These are phyloP conservation scores for Dolomedes plantarius DNA, from an alignment of 2,888 invertebrate genomes.

Conservation along the genomic window DNA sequence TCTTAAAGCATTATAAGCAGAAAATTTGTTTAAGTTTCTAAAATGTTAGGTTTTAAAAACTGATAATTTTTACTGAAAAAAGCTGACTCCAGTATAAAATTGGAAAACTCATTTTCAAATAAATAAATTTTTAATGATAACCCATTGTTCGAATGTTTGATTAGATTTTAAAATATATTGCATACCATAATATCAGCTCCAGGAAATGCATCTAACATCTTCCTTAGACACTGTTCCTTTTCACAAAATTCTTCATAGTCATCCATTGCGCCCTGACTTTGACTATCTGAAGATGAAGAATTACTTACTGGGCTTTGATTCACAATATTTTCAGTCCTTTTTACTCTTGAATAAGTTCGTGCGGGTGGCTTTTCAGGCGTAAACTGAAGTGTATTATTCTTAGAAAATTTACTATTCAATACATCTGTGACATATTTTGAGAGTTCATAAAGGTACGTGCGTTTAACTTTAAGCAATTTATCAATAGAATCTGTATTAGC, in stretches of 20 bases:
- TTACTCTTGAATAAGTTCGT: slow-evolving; percentile 15
- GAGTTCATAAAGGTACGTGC: slow-evolving; percentile 21
- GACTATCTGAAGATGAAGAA: neutral
- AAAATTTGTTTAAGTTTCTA: too few species aligned
- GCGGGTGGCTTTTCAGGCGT: neutral
- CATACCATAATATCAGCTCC: slow-evolving; percentile 65
- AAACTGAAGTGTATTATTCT: neutral
- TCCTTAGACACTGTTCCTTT: slow-evolving; percentile 48
- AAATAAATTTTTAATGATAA: too few species aligned
- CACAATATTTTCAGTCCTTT: neutral
- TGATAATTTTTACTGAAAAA: too few species aligned
- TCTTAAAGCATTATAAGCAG: too few species aligned
- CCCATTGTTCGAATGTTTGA: too few species aligned
- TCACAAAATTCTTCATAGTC: slow-evolving; percentile 59
- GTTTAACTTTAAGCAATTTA: slow-evolving; percentile 20
- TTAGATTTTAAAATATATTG: too few species aligned
- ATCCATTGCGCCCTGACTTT: slow-evolving; percentile 30
- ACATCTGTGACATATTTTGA: neutral
- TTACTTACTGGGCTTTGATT: neutral
- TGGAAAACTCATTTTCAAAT: too few species aligned
- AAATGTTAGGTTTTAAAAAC: too few species aligned
- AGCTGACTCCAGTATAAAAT: too few species aligned
- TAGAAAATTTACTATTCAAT: neutral
- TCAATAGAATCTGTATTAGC: neutral
- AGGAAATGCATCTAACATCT: slow-evolving; percentile 47